Evolutionary conservation across 2,797 vertebrate genomes (phyloP).

Genomic region (Coracias cyanogaster): DNA sequence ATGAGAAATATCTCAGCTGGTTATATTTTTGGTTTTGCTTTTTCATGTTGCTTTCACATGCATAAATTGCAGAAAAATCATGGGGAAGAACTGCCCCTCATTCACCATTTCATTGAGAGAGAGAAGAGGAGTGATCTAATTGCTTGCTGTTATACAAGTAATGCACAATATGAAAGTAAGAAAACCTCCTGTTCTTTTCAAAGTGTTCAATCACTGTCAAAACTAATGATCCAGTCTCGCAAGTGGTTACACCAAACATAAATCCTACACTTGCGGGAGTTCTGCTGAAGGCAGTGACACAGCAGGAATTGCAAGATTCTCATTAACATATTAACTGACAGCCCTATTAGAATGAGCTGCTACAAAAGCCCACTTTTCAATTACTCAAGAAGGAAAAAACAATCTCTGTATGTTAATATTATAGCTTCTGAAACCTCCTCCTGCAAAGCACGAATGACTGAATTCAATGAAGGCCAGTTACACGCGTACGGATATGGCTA

Average conservation of each 20-base stretch:
- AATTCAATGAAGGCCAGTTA: neutral
- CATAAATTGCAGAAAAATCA: neutral
- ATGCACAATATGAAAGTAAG: neutral
- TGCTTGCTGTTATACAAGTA: neutral
- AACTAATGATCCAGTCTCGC: neutral
- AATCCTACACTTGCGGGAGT: neutral
- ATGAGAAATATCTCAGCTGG: neutral
- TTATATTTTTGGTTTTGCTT: neutral
- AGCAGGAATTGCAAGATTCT: neutral
- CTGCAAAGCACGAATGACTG: neutral
- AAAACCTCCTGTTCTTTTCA: neutral
- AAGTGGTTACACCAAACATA: neutral
- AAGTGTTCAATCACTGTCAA: neutral
- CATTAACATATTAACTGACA: neutral
- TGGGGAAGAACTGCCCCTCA: neutral
- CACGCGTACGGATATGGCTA: accelerated
- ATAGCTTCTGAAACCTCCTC: neutral
- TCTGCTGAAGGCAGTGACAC: neutral
- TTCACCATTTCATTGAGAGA: neutral
- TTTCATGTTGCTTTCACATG: neutral
- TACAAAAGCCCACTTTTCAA: neutral
- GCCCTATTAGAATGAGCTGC: neutral
- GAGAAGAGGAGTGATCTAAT: neutral
- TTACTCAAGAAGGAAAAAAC: neutral
- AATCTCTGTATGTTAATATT: neutral